Evolutionary conservation across 2,888 invertebrate species (phyloP).

Genomic region (Eurytoma adleriae): DNA sequence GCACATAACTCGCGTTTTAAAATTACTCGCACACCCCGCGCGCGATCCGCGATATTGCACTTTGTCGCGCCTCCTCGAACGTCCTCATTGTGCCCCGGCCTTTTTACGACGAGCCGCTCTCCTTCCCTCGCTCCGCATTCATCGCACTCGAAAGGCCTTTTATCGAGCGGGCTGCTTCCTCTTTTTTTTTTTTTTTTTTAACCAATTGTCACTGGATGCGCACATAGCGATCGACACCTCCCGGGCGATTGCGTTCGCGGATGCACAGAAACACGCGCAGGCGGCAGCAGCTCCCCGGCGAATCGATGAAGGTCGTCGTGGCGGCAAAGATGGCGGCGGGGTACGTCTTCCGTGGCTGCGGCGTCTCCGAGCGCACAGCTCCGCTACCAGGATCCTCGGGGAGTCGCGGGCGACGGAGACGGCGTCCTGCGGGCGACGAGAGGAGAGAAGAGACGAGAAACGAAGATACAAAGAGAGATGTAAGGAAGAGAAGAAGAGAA

Average conservation of each 20-base stretch:
- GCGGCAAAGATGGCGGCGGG: conserved; percentile 23
- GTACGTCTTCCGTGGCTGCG: too few species aligned
- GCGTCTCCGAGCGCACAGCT: not conserved
- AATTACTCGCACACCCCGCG: conserved; percentile 8
- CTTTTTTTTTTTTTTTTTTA: too few species aligned
- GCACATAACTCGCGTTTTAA: conserved; percentile 20
- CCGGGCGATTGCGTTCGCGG: too few species aligned
- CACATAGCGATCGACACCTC: too few species aligned
- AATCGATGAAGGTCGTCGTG: conserved; percentile 12
- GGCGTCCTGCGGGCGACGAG: not conserved
- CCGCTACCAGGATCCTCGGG: not conserved
- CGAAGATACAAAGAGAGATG: not conserved
- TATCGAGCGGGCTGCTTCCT: too few species aligned
- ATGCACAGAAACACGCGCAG: too few species aligned
- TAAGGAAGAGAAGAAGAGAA: not conserved
- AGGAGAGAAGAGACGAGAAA: not conserved
- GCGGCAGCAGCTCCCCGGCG: conserved; percentile 5
- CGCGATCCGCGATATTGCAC: not conserved
- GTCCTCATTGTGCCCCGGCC: too few species aligned
- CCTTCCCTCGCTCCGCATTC: too few species aligned
- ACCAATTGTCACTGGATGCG: too few species aligned
- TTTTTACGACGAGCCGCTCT: too few species aligned
- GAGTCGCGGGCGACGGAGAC: not conserved
- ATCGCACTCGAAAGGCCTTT: too few species aligned
- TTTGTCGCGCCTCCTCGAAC: too few species aligned